Percentiles rank a stretch among this genome's conserved stretches.
These are phyloP conservation scores for Neosilurus mollespiculum DNA, from an alignment of 2,797 vertebrate species.

Conservation along the genomic window DNA sequence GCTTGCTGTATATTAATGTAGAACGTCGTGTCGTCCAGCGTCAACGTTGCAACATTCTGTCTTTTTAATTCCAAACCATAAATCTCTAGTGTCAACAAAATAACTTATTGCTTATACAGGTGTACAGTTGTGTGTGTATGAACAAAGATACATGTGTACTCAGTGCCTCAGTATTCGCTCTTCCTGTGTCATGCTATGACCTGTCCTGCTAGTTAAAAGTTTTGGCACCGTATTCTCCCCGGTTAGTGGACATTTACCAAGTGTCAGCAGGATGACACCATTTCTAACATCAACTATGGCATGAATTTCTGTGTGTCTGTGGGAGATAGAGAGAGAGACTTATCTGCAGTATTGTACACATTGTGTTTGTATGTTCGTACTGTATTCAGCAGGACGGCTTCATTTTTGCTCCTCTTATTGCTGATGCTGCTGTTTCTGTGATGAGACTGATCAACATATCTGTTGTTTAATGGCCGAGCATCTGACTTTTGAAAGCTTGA, in stretches of 20 bases:
- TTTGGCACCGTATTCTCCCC: constrained; percentile 48
- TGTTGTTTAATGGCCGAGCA: constrained; percentile 11
- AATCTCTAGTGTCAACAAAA: background rate
- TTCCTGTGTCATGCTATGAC: constrained; percentile 50
- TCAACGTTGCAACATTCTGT: background rate
- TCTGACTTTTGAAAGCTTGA: constrained; percentile 14
- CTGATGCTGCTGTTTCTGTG: constrained; percentile 27
- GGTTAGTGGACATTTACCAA: constrained; percentile 60
- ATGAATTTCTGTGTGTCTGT: constrained; percentile 58
- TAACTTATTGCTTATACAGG: background rate
- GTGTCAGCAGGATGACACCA: constrained; percentile 69
- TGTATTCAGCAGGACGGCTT: background rate
- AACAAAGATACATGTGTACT: constrained; percentile 50
- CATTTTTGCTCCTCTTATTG: background rate
- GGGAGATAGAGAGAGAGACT: constrained; percentile 19
- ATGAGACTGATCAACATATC: constrained; percentile 4
- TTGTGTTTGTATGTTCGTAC: background rate
- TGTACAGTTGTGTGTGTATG: constrained; percentile 21
- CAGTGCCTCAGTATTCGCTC: constrained; percentile 61
- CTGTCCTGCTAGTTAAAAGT: constrained; percentile 64
- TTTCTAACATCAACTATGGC: constrained; percentile 70
- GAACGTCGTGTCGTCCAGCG: background rate
- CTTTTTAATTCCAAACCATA: background rate
- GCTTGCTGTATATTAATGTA: background rate
- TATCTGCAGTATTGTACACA: background rate